Base-by-base conservation (phyloP, 1,140 invertebrate species). In the Coptotermes formosanus region DNA sequence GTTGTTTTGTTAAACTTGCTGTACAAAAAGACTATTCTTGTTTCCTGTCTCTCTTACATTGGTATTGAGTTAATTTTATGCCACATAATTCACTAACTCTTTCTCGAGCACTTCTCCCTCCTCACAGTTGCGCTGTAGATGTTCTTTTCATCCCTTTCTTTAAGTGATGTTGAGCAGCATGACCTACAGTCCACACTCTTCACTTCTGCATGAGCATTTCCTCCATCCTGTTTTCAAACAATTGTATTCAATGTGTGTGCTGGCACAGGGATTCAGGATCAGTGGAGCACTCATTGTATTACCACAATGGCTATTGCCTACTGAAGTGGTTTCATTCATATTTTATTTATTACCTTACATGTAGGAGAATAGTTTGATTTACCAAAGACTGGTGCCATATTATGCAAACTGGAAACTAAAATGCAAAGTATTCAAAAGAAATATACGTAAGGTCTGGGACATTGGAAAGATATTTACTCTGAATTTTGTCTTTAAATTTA, bases 21-120 rank as follows among this genome's bases (percentile, higher is more conserved):
- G n/a, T 75, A 75, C 64, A 75, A 75, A 75, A 75, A 75, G 64
- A 75, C 30, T 75, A n/a, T 75, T 75, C n/a, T 75, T 75, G 64
- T 75, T 75, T 75, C n/a, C n/a, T 75, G 64, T 75, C 64, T 75
- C 64, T 30, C 64, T 30, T 75, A 11, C n/a, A 25, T 75, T 75
- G n/a, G n/a, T 75, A 9, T 75, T 75, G n/a, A 75, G 14, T 75
- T 75, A 25, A 75, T 75, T 75, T 75, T 75, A 6, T 75, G 64
- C n/a, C 64, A 30, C 64, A 75, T 30, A 30, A 75, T n/a, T 75
- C 64, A 75, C 64, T 75, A 75, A 75, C 64, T 75, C 64, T 75
- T 75, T 75, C 64, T 75, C 30, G 64, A 75, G 64, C 64, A 75
- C 64, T 75, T 75, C 64, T 75, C n/a, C n/a, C n/a, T 75, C n/a